Base-by-base conservation (phyloP, 2,797 vertebrate species). In the Chaetodon trifasciatus region DNA sequence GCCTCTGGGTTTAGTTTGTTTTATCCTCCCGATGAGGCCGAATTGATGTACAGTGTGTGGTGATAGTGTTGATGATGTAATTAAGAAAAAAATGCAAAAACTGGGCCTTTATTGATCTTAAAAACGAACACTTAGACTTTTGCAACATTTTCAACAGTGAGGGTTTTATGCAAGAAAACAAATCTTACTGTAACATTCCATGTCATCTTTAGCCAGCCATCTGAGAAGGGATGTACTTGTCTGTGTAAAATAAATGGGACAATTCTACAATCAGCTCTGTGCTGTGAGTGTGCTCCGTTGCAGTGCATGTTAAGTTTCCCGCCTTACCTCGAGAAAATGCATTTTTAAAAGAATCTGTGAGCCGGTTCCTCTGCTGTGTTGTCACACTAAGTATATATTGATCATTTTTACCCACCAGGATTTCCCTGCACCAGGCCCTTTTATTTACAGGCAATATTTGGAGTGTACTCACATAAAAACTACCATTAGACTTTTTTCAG, bases 121-220 rank as follows among this genome's bases (percentile, higher is more conserved):
- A 89, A 81, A 86, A 75, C 16, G 39, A 86, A 91, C 73, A 87
- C 65, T 78, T 83, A 86, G 82, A 88, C 65, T 91, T 89, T 97
- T 96, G 95, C 95, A 95, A 94, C 94, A 96, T 97, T 97, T 97
- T 97, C 96, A 96, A 95, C 96, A 96, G 96, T 95, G 86, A 96
- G 94, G 95, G 95, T 97, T 98, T 98, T 99, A 97, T 98, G 97
- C 97, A 98, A 93, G 88, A 86, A 90, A 85, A 89, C 67, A 96
- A 96, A 96, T 96, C 95, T 96, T 96, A 97, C 97, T 97, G 96
- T 97, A 97, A 99, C 98, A 99, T 99, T 99, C 98, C 97, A 97
- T 96, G 96, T 96, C 96, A 96, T 97, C 95, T 96, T 96, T 96
- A 96, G 95, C 96, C 96, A 96, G 96, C 96, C 89, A 79, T 89